These are phyloP conservation scores for Limenitis camilla DNA, from an alignment of 2,888 invertebrate genomes.

Conservation along the genomic window DNA sequence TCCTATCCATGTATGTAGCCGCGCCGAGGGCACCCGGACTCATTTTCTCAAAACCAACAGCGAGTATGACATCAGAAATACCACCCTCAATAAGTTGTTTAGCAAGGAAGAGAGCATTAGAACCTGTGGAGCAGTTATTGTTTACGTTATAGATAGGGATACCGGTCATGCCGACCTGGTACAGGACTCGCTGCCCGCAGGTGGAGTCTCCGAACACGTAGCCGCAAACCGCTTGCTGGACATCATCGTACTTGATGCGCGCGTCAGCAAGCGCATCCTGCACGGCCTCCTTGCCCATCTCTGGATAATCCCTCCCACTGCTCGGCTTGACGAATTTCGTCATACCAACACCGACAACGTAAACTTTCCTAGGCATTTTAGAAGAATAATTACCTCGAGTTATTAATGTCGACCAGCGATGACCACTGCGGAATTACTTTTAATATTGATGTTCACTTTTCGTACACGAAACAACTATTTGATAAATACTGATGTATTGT, in stretches of 20 bases:
- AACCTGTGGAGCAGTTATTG: constrained; percentile 98
- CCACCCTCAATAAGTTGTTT: constrained; percentile 95
- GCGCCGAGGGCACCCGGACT: constrained; percentile 88
- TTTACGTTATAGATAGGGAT: constrained; percentile 99
- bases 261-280: constrained; percentile 90
- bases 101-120: constrained; percentile 91
- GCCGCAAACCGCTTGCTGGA: constrained; percentile 93
- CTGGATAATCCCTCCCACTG: constrained; percentile 92
- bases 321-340: constrained; percentile 99
- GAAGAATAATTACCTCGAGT: constrained; percentile 59
- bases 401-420: constrained; percentile 33
- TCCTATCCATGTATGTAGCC: constrained; percentile 84
- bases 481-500: constrained; percentile 5
- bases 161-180: constrained; percentile 95
- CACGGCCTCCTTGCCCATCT: constrained; percentile 95
- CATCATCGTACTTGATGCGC: constrained; percentile 80
- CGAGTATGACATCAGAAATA: constrained; percentile 89
- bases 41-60: constrained; percentile 99
- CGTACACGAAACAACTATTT: constrained; percentile 10
- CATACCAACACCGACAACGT: constrained; percentile 97
- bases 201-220: constrained; percentile 98
- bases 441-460: background rate
- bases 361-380: constrained; percentile 79
- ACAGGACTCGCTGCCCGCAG: constrained; percentile 94
- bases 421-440: constrained; percentile 36